phyloP scores from a whole-genome alignment of 1,140 invertebrate species.

The Bombus cullumanus region DNA sequence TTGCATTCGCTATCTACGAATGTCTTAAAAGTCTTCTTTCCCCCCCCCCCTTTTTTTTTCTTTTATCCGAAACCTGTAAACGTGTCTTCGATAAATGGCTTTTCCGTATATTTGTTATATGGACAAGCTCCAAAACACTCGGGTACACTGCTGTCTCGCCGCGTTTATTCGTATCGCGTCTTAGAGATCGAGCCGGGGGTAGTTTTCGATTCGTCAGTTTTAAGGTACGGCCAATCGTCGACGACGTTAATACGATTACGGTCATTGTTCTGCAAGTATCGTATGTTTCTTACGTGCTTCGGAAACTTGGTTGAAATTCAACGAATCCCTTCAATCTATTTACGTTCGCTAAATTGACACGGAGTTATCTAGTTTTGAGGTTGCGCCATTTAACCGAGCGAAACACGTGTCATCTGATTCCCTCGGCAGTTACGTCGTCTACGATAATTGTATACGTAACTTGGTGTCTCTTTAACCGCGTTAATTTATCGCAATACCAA shows the following conservation, averaged over 20 bases:
- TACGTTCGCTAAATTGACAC: constrained; percentile 34
- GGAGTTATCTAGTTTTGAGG: constrained; percentile 26
- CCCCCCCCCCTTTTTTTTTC: no score
- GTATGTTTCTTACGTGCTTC: background rate
- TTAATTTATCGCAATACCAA: background rate
- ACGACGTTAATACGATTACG: background rate
- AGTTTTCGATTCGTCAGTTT: constrained; percentile 2
- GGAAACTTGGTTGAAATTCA: background rate
- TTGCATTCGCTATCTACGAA: no score
- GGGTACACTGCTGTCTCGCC: background rate
- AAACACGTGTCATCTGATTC: constrained; percentile 45
- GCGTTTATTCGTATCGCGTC: background rate
- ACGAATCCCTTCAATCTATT: constrained; percentile 9
- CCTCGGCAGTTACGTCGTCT: constrained; percentile 6
- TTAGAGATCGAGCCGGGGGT: background rate
- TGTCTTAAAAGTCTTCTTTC: no score
- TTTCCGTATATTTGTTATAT: background rate
- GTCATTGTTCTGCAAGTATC: background rate
- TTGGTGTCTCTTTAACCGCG: background rate
- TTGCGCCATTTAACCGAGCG: background rate
- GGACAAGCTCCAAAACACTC: no score
- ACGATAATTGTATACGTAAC: constrained; percentile 7
- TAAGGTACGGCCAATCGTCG: background rate
- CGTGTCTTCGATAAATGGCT: background rate
- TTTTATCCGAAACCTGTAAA: background rate